A percentile compares a stretch with the other conserved stretches of the same genome.
Conservation (phyloP, 2,113 vertebrate species). For the Gallinago media region DNA sequence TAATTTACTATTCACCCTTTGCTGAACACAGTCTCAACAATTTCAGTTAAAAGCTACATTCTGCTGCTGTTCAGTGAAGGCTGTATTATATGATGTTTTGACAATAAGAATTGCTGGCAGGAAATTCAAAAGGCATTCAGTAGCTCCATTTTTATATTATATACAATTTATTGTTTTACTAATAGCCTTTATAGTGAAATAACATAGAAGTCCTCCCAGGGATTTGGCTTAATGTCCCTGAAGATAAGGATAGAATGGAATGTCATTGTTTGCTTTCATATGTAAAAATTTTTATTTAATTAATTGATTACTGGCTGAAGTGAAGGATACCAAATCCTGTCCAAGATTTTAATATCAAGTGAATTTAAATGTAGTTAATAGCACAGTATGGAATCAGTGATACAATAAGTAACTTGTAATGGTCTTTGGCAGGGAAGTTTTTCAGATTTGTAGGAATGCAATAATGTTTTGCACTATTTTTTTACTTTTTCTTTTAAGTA, state of each 20-base stretch:
- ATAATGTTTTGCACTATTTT: not conserved
- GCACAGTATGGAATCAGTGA: not conserved
- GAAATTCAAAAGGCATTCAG: not conserved
- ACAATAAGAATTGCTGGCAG: not conserved
- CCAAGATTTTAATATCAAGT: not conserved
- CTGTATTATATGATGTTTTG: not conserved
- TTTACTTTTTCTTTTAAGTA: not conserved
- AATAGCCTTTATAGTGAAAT: not conserved
- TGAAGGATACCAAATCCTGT: not conserved
- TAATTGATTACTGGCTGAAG: not conserved
- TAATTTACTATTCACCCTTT: conserved; percentile 28
- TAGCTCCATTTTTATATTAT: not conserved
- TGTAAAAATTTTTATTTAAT: not conserved
- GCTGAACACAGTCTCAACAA: not conserved
- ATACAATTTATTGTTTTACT: not conserved
- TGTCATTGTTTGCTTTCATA: not conserved
- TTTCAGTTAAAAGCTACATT: not conserved
- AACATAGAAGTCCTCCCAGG: not conserved
- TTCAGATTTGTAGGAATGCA: not conserved
- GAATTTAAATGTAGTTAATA: not conserved
- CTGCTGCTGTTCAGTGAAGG: not conserved
- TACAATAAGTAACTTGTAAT: not conserved
- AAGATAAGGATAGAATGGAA: not conserved
- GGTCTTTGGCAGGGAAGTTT: not conserved
- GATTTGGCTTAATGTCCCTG: not conserved